Evolutionary conservation across 2,797 vertebrate species (phyloP).

Genomic region (Erpetoichthys calabaricus): DNA sequence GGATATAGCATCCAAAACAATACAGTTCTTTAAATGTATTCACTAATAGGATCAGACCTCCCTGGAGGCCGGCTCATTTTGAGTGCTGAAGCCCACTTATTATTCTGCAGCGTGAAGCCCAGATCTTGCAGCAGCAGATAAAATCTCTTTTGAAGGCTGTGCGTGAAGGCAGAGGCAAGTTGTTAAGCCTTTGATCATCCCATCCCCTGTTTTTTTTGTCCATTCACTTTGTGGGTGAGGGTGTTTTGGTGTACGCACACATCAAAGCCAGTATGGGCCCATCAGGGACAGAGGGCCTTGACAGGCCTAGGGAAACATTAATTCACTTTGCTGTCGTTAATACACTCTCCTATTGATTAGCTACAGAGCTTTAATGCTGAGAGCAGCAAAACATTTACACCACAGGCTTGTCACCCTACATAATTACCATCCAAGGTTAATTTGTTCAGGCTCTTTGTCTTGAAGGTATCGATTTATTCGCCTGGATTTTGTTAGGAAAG

Average conservation of each 20-base stretch:
- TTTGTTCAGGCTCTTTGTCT: constrained; percentile 15
- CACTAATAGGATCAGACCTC: background rate
- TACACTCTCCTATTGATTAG: constrained; percentile 16
- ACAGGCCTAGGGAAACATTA: constrained; percentile 11
- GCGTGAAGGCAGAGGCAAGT: background rate
- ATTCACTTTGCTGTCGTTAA: constrained; percentile 11
- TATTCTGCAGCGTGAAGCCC: background rate
- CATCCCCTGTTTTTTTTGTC: constrained; percentile 1
- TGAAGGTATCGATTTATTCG: constrained; percentile 8
- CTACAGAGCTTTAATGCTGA: constrained; percentile 9
- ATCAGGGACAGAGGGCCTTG: background rate
- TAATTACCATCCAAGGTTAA: constrained; percentile 15
- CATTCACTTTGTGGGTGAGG: background rate
- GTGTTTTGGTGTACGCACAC: background rate
- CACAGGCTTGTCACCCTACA: constrained; percentile 6
- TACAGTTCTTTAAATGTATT: constrained; percentile 17
- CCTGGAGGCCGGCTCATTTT: background rate
- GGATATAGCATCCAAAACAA: too few relatives aligned
- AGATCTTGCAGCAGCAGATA: background rate
- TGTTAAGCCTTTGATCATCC: constrained; percentile 9
- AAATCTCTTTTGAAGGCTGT: too few relatives aligned
- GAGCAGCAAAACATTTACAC: constrained; percentile 11
- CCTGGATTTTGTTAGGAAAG: constrained; percentile 6
- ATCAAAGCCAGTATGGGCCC: constrained; percentile 6
- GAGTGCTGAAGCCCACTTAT: background rate